Conservation (phyloP, 2,888 invertebrate genomes). For the Mechanitis mazaeus region DNA sequence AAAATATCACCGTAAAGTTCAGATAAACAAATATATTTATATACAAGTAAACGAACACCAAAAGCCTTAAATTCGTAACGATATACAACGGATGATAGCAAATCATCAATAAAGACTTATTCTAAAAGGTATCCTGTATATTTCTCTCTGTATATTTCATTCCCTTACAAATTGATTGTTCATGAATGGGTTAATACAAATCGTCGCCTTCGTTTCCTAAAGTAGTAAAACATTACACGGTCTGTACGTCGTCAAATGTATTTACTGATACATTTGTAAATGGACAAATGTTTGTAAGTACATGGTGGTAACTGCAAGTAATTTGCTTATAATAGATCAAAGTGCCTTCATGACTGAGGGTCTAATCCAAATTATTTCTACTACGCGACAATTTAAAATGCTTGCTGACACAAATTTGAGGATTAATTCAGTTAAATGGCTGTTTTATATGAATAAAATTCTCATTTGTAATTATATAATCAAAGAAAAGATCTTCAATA, state of each 20-base stretch:
- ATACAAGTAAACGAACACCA: no score
- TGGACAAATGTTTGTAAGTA: constrained; percentile 9
- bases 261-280: constrained; percentile 11
- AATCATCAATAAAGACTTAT: background rate
- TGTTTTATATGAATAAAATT: background rate
- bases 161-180: constrained; percentile 28
- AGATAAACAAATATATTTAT: no score
- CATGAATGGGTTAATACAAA: constrained; percentile 18
- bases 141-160: constrained; percentile 13
- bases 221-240: no score
- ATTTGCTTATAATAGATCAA: constrained; percentile 40
- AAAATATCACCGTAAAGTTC: no score
- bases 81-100: background rate
- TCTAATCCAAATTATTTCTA: constrained; percentile 46
- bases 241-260: background rate
- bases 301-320: constrained; percentile 22
- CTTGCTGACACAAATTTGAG: constrained; percentile 23
- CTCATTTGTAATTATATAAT: background rate
- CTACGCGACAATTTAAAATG: constrained; percentile 34
- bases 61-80: background rate
- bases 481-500: no score
- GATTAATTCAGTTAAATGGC: constrained; percentile 12
- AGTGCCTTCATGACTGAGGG: constrained; percentile 28
- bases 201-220: constrained; percentile 13
- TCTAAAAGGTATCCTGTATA: constrained; percentile 14